Evolutionary conservation across 53 echinoderm and acorn worm genomes (phyloP).

Genomic region (Antedon mediterranea): DNA sequence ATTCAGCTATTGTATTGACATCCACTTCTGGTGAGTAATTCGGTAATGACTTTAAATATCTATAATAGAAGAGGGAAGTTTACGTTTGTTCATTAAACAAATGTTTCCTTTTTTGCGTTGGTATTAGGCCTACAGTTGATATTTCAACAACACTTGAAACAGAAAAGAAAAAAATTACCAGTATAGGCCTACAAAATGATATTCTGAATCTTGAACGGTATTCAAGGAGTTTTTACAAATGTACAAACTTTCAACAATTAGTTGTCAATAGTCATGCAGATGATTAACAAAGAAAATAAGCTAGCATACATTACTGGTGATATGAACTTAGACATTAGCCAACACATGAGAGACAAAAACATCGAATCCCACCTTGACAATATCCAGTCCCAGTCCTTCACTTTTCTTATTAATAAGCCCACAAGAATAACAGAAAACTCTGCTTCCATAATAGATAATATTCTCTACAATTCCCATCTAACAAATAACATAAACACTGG

Average conservation of each 20-base stretch:
- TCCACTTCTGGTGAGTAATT: too few species aligned
- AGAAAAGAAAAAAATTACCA: too few species aligned
- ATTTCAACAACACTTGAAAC: too few species aligned
- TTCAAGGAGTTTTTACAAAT: too few species aligned
- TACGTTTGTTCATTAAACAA: too few species aligned
- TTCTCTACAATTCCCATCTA: not conserved
- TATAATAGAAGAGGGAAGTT: too few species aligned
- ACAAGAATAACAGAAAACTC: not conserved
- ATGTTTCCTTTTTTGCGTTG: too few species aligned
- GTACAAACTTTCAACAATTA: not conserved
- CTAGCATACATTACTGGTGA: not conserved
- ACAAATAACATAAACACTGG: not conserved
- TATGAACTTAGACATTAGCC: not conserved
- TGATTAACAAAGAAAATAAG: not conserved
- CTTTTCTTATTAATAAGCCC: not conserved
- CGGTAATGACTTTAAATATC: too few species aligned
- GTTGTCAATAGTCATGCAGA: not conserved
- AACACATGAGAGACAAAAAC: not conserved
- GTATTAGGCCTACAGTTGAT: too few species aligned
- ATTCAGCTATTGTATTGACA: too few species aligned
- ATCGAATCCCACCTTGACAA: not conserved
- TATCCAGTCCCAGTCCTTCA: not conserved
- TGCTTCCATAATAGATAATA: not conserved
- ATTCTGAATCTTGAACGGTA: too few species aligned
- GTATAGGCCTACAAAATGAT: too few species aligned